Conservation (phyloP, 2,888 invertebrate species). For the Mesorhabditis spiculigera region DNA sequence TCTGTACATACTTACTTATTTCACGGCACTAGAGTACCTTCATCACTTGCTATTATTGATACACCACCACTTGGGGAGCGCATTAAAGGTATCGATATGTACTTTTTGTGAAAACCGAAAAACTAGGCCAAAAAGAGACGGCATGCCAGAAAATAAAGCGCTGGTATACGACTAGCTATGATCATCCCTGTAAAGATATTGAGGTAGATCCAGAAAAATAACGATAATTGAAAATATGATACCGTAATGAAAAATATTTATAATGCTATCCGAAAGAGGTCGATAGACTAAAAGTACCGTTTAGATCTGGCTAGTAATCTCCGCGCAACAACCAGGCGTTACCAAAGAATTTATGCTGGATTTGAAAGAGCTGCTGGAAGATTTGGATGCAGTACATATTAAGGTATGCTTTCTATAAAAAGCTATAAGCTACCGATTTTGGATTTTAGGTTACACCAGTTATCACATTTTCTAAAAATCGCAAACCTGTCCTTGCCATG, state of each 20-base stretch:
- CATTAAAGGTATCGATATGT: background rate
- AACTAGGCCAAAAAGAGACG: background rate
- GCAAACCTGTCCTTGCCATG: background rate
- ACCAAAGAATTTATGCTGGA: background rate
- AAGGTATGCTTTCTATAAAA: background rate
- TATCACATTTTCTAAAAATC: background rate
- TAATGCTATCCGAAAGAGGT: too few species aligned
- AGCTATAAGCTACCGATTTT: too few species aligned
- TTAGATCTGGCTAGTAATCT: conserved; percentile 6
- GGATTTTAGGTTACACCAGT: background rate
- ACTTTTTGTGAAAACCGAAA: background rate
- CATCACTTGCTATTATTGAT: background rate
- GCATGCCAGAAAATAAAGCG: background rate
- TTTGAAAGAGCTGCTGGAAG: conserved; percentile 4
- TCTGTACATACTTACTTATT: conserved; percentile 1
- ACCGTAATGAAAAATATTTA: too few species aligned
- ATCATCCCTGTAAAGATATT: background rate
- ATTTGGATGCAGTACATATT: conserved; percentile 1
- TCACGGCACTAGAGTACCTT: background rate
- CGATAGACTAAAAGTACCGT: background rate
- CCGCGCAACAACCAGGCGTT: background rate
- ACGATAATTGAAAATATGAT: too few species aligned
- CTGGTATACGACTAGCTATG: background rate
- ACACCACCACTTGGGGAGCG: conserved; percentile 3
- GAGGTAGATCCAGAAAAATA: background rate